Conservation (phyloP, 2,888 invertebrate genomes). For the Amphimallon solstitiale region DNA sequence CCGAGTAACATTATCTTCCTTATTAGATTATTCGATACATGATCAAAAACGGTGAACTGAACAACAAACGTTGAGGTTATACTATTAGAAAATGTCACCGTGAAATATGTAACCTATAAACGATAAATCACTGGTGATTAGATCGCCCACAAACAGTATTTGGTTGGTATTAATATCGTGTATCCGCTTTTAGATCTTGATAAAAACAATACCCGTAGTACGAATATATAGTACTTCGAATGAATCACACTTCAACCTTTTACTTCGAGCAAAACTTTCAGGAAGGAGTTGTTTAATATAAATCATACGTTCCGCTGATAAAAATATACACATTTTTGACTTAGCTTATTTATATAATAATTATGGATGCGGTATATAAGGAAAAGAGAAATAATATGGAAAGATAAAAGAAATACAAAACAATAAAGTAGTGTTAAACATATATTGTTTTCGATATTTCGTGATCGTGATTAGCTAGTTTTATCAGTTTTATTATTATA, state of each 20-base stretch:
- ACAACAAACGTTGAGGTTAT: slow-evolving; percentile 21
- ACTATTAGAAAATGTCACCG: slow-evolving; percentile 25
- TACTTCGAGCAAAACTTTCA: slow-evolving; percentile 16
- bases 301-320: slow-evolving; percentile 9
- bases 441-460: too few species aligned
- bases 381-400: background rate
- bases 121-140: slow-evolving; percentile 37
- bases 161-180: slow-evolving; percentile 32
- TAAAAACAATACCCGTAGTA: slow-evolving; percentile 22
- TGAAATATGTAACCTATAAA: slow-evolving; percentile 31
- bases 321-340: background rate
- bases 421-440: too few species aligned
- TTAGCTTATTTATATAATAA: slow-evolving; percentile 3
- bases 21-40: slow-evolving; percentile 9
- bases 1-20: slow-evolving; percentile 16
- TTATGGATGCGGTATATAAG: background rate
- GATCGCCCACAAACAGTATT: slow-evolving; percentile 35
- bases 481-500: too few species aligned
- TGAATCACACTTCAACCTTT: slow-evolving; percentile 27
- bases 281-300: slow-evolving; percentile 6
- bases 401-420: too few species aligned
- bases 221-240: background rate
- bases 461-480: too few species aligned
- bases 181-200: slow-evolving; percentile 32
- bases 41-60: slow-evolving; percentile 2